Conservation (phyloP, 2,113 vertebrate genomes). For the Cricetomys ansorgei region DNA sequence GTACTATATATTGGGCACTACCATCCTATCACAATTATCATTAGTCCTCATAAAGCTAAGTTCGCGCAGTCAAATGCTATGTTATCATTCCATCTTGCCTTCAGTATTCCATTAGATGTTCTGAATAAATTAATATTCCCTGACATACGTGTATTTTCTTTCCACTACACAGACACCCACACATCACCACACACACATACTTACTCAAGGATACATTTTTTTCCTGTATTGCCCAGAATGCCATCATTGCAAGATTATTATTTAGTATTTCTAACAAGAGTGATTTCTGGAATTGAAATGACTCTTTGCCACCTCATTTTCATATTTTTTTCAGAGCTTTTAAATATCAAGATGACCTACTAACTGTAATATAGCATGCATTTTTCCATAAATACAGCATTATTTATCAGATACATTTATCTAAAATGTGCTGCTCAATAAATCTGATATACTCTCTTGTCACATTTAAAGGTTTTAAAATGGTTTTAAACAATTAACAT, state of each 20-base stretch:
- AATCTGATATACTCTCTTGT: constrained; percentile 6
- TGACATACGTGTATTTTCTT: not conserved
- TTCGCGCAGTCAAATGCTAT: not conserved
- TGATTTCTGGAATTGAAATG: not conserved
- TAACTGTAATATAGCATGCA: not conserved
- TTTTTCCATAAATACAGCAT: constrained; percentile 28
- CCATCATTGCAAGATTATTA: not conserved
- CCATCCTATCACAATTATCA: not conserved
- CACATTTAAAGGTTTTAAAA: constrained; percentile 52
- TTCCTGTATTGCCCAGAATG: not conserved
- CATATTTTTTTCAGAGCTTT: not conserved
- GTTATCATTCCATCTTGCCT: not conserved
- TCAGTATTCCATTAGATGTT: not conserved
- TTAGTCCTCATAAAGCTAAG: not conserved
- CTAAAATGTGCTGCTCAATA: constrained; percentile 40
- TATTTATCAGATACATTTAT: constrained; percentile 51
- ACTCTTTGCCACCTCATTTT: not conserved
- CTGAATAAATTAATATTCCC: not conserved
- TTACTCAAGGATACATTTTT: not conserved
- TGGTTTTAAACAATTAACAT: constrained; percentile 65
- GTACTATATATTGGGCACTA: not conserved
- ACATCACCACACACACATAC: not conserved
- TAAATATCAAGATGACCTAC: not conserved
- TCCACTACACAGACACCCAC: not conserved
- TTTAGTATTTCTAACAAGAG: not conserved